phyloP scores from a whole-genome alignment of 2,888 invertebrate species.

The Poecilus cupreus region DNA sequence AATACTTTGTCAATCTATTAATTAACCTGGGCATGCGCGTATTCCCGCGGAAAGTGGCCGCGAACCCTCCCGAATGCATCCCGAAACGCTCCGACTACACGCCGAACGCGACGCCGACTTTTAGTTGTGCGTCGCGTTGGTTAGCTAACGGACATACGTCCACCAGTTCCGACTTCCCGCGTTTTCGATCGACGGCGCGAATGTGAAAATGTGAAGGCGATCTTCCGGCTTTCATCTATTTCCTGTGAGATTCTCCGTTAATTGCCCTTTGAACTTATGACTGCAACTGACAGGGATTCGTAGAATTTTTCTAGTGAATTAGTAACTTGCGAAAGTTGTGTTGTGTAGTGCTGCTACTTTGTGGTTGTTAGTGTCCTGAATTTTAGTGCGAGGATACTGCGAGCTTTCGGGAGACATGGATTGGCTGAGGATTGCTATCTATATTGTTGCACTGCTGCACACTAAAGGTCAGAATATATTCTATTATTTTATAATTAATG shows the following conservation, averaged over 20 bases:
- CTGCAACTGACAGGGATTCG: background rate
- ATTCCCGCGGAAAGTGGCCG: slow-evolving; percentile 18
- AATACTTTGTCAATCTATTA: slow-evolving; percentile 55
- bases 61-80: slow-evolving; percentile 3
- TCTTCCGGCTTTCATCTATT: background rate
- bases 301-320: background rate
- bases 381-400: slow-evolving; percentile 13
- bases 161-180: slow-evolving; percentile 7
- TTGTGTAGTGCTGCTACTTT: slow-evolving; percentile 14
- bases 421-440: slow-evolving; percentile 42
- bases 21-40: slow-evolving; percentile 52
- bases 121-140: slow-evolving; percentile 39
- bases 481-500: background rate
- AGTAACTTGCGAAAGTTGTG: slow-evolving; percentile 17
- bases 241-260: background rate
- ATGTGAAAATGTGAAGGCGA: slow-evolving; percentile 37
- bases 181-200: slow-evolving; percentile 16
- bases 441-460: slow-evolving; percentile 6
- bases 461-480: slow-evolving; percentile 23
- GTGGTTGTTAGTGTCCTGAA: slow-evolving; percentile 39
- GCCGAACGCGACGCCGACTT: slow-evolving; percentile 10
- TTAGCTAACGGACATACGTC: background rate
- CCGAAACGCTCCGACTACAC: slow-evolving; percentile 27
- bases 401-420: slow-evolving; percentile 32
- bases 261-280: background rate